phyloP scores from a whole-genome alignment of 2,113 vertebrate species.

The Paralichthys olivaceus region DNA sequence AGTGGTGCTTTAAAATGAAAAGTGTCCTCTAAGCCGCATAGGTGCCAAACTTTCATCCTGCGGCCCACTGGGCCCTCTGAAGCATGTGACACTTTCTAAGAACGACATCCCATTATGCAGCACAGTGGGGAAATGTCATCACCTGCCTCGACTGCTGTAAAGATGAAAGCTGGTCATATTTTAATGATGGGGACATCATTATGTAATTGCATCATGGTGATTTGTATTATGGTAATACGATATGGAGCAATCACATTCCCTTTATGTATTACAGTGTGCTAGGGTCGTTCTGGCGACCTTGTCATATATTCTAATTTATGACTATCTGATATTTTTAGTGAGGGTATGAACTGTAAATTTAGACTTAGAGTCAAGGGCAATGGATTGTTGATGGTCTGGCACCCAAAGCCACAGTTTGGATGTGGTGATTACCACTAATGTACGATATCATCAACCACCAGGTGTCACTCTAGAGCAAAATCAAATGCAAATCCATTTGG shows the following conservation, averaged over 20 bases:
- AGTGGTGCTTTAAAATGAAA: background rate
- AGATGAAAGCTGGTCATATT: conserved; percentile 44
- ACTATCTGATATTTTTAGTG: conserved; percentile 3
- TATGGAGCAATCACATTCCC: background rate
- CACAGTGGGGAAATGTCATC: conserved; percentile 34
- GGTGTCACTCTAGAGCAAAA: background rate
- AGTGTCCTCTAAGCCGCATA: background rate
- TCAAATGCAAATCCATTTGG: too few relatives aligned
- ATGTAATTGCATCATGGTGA: conserved; percentile 19
- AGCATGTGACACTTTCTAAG: conserved; percentile 14
- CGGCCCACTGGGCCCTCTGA: conserved; percentile 3
- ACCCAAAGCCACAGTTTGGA: background rate
- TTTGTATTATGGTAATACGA: conserved; percentile 3
- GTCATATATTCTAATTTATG: background rate
- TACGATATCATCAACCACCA: background rate
- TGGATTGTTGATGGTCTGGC: background rate
- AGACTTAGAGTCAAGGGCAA: background rate
- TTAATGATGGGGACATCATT: conserved; percentile 23
- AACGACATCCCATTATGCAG: conserved; percentile 57
- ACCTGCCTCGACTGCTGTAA: conserved; percentile 13
- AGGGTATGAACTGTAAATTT: background rate
- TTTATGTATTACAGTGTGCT: background rate
- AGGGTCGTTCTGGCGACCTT: background rate
- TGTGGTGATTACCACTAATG: background rate
- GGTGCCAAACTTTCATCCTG: conserved; percentile 25